Evolutionary conservation across 1,140 invertebrate species (phyloP).

Genomic region (Neodiprion lecontei): DNA sequence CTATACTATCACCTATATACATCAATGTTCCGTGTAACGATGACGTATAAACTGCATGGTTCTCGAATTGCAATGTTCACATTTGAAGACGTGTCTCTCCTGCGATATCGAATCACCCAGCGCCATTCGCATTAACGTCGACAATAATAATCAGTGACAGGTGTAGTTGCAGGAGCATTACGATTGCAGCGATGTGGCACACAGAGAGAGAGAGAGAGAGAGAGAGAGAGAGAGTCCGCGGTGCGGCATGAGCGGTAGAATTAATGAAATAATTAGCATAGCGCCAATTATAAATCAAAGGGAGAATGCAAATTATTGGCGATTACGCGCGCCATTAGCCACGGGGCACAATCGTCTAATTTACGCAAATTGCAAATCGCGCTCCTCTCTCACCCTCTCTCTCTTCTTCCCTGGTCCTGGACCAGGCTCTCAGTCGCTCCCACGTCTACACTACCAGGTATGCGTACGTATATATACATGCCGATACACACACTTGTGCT

Average conservation of each 20-base stretch:
- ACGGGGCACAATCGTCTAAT: constrained; percentile 34
- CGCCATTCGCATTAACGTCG: too few relatives aligned
- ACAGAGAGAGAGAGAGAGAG: background rate
- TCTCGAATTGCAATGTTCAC: too few relatives aligned
- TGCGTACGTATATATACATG: background rate
- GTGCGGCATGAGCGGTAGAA: background rate
- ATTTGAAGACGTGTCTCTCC: too few relatives aligned
- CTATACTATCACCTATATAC: too few relatives aligned
- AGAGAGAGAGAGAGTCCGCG: background rate
- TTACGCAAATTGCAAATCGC: constrained; percentile 61
- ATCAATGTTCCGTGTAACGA: too few relatives aligned
- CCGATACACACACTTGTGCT: too few relatives aligned
- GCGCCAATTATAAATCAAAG: background rate
- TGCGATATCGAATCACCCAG: too few relatives aligned
- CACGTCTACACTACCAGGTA: constrained; percentile 13
- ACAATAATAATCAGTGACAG: too few relatives aligned
- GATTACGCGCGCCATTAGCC: constrained; percentile 45
- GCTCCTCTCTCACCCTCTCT: background rate
- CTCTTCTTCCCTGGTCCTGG: background rate
- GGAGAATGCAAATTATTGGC: constrained; percentile 38
- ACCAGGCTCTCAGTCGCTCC: too few relatives aligned
- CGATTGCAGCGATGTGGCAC: background rate
- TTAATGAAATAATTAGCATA: constrained; percentile 8
- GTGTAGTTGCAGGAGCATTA: background rate
- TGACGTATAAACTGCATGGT: too few relatives aligned